Evolutionary conservation across 30 jellyfish, hydroid and myxozoan genomes (phyloP), one percentile per base, ranked within the genome.

Genomic region (Aurelia coerulea): DNA sequence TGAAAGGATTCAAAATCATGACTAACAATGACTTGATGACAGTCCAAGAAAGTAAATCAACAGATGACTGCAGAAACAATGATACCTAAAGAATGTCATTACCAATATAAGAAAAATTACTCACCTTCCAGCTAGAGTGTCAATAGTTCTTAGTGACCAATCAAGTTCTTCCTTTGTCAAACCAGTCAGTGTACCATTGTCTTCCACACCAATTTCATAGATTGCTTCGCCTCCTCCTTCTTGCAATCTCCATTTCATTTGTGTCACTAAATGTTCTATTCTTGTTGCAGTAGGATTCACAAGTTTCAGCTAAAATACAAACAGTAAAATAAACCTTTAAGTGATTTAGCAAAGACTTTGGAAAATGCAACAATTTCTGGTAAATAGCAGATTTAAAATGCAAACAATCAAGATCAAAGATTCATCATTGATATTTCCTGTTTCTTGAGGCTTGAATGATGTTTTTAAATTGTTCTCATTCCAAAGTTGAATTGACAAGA

Each of bases 211-310:
- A 60, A 95, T 95, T 72, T 89, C 99, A 85, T 95, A 95, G 62
- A 95, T 88, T 46, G 99, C 99, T 76, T 95, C 97, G 0, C 99
- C 99, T 0, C 80, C 90, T 17, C 99, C 99, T 71, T 95, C 99
- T 56, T 87, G 73, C 37, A 95, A 82, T 56, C 99, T 78, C 99
- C 99, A 95, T 80, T 95, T 95, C 99, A 95, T 95, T 54, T 95
- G 99, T 3, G 99, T 95, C 9, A 95, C 92, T 76, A 95, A 80
- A 66, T 95, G 99, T 35, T 95, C 97, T 53, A 95, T 67, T 11
- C 99, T 83, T 11, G 92, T 65, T 13, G 83, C 70, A 35, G 99
- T 37, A 31, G 99, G 99, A 75, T 77, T 85, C 19, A 89, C 97
- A 37, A 95, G 95, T 80, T 95, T 95, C 35, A 95, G 91, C 99